A percentile compares a stretch with the other conserved stretches of the same genome.
These are phyloP conservation scores for Copidosoma aretas DNA, from an alignment of 2,888 invertebrate genomes.

Conservation along the genomic window DNA sequence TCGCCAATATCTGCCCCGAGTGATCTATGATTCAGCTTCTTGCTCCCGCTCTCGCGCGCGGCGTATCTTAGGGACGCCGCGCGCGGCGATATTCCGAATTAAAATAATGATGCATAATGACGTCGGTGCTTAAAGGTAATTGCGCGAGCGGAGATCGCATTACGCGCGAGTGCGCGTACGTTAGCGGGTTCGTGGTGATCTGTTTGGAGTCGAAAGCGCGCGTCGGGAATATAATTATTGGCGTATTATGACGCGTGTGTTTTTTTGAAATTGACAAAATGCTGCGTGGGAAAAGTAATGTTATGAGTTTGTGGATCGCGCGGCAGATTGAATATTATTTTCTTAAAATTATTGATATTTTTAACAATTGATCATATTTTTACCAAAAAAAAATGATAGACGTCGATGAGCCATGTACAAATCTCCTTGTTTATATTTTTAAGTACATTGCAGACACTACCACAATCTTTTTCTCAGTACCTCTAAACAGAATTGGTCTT, in stretches of 20 bases:
- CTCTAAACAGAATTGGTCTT: no score
- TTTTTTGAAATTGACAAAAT: slow-evolving; percentile 22
- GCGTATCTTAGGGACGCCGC: background rate
- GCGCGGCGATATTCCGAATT: slow-evolving; percentile 31
- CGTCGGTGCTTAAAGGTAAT: slow-evolving; percentile 31
- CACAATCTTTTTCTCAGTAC: no score
- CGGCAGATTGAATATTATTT: background rate
- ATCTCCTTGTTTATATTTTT: no score
- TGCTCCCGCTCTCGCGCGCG: background rate
- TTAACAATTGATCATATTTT: no score
- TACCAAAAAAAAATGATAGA: no score
- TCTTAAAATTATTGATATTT: no score
- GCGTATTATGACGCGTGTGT: background rate
- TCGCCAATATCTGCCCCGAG: slow-evolving; percentile 39
- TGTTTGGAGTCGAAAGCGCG: background rate
- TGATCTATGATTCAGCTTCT: slow-evolving; percentile 40
- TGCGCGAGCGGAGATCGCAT: slow-evolving; percentile 1
- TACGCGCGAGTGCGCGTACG: background rate
- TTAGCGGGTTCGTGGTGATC: background rate
- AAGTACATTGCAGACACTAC: no score
- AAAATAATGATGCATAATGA: slow-evolving; percentile 40
- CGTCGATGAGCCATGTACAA: no score
- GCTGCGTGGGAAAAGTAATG: background rate
- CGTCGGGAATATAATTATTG: slow-evolving; percentile 9
- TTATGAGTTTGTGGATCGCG: background rate